Evolutionary conservation across 2,888 invertebrate species (phyloP).

Genomic region (Seira musarum): DNA sequence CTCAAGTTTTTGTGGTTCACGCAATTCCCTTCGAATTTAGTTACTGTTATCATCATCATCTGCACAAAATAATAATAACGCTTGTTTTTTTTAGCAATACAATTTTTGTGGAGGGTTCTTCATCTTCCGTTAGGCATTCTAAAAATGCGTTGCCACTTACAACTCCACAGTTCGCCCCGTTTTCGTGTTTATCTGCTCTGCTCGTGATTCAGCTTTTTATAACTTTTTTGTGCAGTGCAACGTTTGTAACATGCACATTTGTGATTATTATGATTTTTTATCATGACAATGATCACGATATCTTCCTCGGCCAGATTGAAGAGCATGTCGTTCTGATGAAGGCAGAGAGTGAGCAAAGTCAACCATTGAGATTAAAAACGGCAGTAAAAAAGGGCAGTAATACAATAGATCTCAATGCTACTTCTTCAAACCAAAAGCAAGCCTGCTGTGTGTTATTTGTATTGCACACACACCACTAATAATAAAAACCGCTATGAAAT

Average conservation of each 20-base stretch:
- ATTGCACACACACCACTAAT: conserved; percentile 8
- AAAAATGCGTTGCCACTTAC: neutral
- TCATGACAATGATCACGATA: conserved; percentile 49
- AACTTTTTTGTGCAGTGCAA: neutral
- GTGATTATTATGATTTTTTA: conserved; percentile 26
- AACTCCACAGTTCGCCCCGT: conserved; percentile 10
- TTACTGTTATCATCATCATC: no score
- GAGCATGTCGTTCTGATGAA: neutral
- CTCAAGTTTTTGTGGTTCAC: no score
- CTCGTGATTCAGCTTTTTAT: no score
- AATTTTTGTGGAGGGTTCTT: neutral
- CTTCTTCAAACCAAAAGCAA: neutral
- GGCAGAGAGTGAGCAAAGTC: conserved; percentile 19
- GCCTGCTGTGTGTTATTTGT: neutral
- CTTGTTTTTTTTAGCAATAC: no score
- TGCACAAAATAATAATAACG: no score
- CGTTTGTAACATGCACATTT: neutral
- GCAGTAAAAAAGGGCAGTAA: conserved; percentile 30
- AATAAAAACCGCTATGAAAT: conserved; percentile 45
- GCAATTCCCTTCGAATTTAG: no score
- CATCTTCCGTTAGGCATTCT: neutral
- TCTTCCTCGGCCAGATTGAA: conserved; percentile 16
- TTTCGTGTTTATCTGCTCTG: conserved; percentile 7
- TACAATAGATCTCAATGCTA: conserved; percentile 25
- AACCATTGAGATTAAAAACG: conserved; percentile 25